Evolutionary conservation across 53 echinoderm and acorn worm species (phyloP).

Genomic region (Paracentrotus lividus): DNA sequence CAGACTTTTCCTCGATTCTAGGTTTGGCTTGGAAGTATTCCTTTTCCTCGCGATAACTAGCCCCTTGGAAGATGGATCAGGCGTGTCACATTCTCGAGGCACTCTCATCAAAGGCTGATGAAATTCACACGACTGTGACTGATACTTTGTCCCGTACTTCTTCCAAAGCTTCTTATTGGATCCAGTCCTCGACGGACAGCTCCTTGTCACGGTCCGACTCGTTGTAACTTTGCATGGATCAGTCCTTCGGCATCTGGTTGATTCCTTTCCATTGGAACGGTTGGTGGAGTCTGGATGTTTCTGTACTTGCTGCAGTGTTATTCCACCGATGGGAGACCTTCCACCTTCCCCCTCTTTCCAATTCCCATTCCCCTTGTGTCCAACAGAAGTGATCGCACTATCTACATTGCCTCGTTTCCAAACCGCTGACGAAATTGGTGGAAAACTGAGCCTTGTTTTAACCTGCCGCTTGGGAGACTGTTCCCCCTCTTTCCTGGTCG

Average conservation of each 20-base stretch:
- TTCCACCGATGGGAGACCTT: neutral
- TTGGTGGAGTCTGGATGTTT: neutral
- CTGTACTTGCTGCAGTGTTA: neutral
- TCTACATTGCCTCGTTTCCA: neutral
- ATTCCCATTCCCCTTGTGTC: neutral
- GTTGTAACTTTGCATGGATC: too few species aligned
- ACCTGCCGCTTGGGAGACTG: neutral
- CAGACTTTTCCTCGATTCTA: neutral
- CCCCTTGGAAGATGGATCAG: neutral
- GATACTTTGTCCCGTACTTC: neutral
- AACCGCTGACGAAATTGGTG: constrained; percentile 5
- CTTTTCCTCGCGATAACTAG: neutral
- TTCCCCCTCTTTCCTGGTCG: neutral
- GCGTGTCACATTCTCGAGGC: neutral
- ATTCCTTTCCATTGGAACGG: neutral
- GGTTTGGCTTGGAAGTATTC: neutral
- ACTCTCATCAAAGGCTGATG: neutral
- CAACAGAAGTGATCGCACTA: neutral
- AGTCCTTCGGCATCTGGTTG: too few species aligned
- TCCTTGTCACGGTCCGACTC: neutral
- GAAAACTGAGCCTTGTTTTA: neutral
- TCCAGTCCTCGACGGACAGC: neutral
- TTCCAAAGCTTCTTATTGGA: neutral
- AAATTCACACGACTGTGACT: constrained; percentile 11
- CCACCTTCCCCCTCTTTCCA: neutral